Base-by-base conservation (phyloP, 2,888 invertebrate genomes). In the Drosophila borborema region DNA sequence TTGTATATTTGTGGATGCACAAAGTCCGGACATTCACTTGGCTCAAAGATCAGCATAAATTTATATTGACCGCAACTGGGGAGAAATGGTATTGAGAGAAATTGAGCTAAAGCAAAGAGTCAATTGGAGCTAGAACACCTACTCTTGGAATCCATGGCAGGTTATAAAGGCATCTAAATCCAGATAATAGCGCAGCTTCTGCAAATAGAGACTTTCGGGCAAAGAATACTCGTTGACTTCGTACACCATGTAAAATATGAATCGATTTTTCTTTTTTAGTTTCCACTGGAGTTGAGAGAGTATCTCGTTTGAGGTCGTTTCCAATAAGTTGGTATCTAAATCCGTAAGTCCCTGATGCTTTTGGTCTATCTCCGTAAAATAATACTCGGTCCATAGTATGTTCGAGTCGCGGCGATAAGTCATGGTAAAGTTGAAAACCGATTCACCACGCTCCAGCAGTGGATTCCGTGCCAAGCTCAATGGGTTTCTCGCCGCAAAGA, bases 1-100 rank as follows among this genome's bases (percentile, higher is more conserved):
- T 53, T 68, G 28, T 68, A 92, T 12, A 92, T 73, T 81, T 95
- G 95, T 78, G 95, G 95, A 2, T 95, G 95, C 59, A 96, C 94
- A 90, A 95, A 96, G 88, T 96, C 95, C 53, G 93, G 90, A 89
- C 96, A 96, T 76, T 94, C 93, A 18, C 95, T 95, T 82, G 95
- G 94, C 84, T 96, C 96, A 81, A 95, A 95, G 20, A 94, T 91
- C 56, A 96, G 91, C 87, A 95, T 95, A 85, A 96, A 96, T 85
- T 94, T 95, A 90, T 96, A 96, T 64, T 20, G 40, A 1, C 23
- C 31, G 54, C 86, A 86, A 3, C 90, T 87, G n/a, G 3, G 28
- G 7, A 48, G 10, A 0, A 8, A 5, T 2, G 16, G 1, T 16
- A 49, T 20, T 3, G 1, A 1, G 23, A 12, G 1, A 1, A 31